Base-by-base conservation (phyloP, 2,888 invertebrate genomes). In the Drosophila percnosoma region DNA sequence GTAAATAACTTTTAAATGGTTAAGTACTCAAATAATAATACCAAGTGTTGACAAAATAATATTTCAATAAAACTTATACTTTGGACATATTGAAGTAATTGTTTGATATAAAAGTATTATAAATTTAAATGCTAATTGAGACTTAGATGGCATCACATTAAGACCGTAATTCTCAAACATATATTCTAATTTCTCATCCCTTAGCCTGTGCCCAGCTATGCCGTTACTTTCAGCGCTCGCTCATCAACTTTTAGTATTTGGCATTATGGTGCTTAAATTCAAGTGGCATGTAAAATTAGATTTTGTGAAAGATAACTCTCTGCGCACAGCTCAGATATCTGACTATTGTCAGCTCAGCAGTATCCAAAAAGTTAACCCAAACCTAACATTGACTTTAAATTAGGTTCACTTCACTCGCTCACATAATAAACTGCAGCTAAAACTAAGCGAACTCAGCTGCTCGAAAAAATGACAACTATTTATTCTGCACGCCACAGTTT, bases 321-420 rank as follows among this genome's bases (percentile, higher is more conserved):
- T 51, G 42, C 24, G 18, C 68, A 21, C 55, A 40, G 49, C 38
- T 11, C 68, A 31, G 48, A 54, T 54, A 54, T 60, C 40, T 33
- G 49, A 34, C 54, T 60, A 51, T 34, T 42, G 51, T 38, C 15
- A 33, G 34, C 13, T 33, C 49, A 67, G 53, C 49, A 53, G 24
- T 21, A 13, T 13, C 24, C 34, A 54, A 49, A 68, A 68, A 68
- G 62, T 74, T 60, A n/a, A 42, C 52, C 53, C 72, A 52, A 80
- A 68, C 68, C 81, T 29, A 70, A 77, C 73, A 76, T 87, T 84
- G 87, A 82, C 85, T 75, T 87, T 79, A 83, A 83, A 83, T 83
- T 87, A 87, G 83, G 74, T 79, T 87, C 80, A 68, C 74, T 82
- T 82, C 87, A 82, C 60, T 69, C 84, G 87, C 70, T 55, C 58